Evolutionary conservation across 2,888 invertebrate species (phyloP).

Genomic region (Pseudoips prasinana): DNA sequence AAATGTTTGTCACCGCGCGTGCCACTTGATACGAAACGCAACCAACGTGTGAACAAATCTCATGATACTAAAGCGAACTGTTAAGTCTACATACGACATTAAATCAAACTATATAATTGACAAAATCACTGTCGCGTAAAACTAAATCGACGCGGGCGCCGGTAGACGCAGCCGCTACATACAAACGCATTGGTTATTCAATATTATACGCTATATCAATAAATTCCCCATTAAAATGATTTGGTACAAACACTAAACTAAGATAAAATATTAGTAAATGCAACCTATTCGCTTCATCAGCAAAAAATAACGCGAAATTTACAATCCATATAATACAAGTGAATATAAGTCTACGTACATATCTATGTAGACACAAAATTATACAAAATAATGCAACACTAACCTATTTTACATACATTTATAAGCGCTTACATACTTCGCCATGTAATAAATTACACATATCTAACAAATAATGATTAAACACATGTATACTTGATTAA

Average conservation of each 20-base stretch:
- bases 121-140: constrained; percentile 60
- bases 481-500: constrained; percentile 36
- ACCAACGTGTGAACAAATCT: constrained; percentile 53
- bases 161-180: constrained; percentile 6
- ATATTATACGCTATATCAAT: constrained; percentile 36
- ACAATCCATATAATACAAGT: constrained; percentile 66
- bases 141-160: constrained; percentile 37
- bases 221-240: constrained; percentile 59
- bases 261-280: constrained; percentile 80
- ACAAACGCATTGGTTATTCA: constrained; percentile 15
- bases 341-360: constrained; percentile 26
- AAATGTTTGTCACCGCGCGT: constrained; percentile 42
- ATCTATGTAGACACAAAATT: constrained; percentile 27
- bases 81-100: constrained; percentile 30
- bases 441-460: constrained; percentile 42
- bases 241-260: constrained; percentile 78
- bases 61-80: constrained; percentile 51
- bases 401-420: constrained; percentile 35
- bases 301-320: constrained; percentile 63
- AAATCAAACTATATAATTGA: constrained; percentile 66
- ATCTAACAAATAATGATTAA: constrained; percentile 37
- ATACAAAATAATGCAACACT: constrained; percentile 32
- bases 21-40: constrained; percentile 68
- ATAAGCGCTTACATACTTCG: constrained; percentile 31
- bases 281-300: constrained; percentile 66